phyloP scores from a whole-genome alignment of 2,797 vertebrate species.

The Lithobates pipiens region DNA sequence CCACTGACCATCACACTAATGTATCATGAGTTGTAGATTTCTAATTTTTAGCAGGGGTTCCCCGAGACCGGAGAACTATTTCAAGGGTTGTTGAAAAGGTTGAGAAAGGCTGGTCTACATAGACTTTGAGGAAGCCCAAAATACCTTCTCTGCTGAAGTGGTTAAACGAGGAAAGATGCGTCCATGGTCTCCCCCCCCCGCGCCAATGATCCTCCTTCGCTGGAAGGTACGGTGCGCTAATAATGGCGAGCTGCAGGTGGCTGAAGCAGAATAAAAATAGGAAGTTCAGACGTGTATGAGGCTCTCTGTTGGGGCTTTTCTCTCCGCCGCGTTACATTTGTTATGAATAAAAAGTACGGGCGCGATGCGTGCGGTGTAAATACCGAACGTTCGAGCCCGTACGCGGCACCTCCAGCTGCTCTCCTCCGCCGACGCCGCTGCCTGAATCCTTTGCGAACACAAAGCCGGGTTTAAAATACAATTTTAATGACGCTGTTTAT shows the following conservation, averaged over 20 bases:
- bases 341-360: conserved; percentile 55
- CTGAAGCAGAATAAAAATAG: conserved; percentile 47
- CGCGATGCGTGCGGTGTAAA: not conserved
- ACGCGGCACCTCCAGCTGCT: conserved; percentile 59
- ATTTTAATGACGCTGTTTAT: conserved; percentile 60
- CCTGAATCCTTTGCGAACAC: conserved; percentile 57
- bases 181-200: not conserved
- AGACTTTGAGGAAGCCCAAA: too few species aligned
- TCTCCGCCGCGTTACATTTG: conserved; percentile 46
- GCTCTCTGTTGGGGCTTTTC: not conserved
- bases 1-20: too few species aligned
- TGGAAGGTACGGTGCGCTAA: conserved; percentile 28
- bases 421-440: conserved; percentile 64
- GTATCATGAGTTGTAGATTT: too few species aligned
- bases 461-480: conserved; percentile 53
- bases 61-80: too few species aligned
- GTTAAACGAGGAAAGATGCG: not conserved
- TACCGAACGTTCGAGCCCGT: conserved; percentile 44
- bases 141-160: not conserved
- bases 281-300: conserved; percentile 39
- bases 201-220: not conserved
- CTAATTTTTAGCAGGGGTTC: too few species aligned
- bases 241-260: conserved; percentile 56
- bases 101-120: too few species aligned
- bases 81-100: too few species aligned